phyloP scores from a whole-genome alignment of 92 coral and sea anemone species.

The Phenganax marumi region DNA sequence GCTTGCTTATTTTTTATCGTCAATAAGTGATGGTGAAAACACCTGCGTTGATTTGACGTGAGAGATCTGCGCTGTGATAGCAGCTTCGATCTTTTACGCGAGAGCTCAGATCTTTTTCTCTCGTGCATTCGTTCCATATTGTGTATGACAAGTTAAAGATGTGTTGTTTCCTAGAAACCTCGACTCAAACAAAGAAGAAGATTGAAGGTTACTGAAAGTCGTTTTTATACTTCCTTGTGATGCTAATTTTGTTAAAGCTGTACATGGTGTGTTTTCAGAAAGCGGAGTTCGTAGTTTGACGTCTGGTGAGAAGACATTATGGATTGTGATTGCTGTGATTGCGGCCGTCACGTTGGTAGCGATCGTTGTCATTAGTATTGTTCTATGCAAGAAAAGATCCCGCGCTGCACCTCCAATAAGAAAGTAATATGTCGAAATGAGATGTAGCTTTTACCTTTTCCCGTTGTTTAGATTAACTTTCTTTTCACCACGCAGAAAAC shows the following conservation, averaged over 20 bases:
- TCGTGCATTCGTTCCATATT: too few relatives aligned
- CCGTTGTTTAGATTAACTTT: not conserved
- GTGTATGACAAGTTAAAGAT: too few relatives aligned
- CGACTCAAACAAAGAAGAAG: not conserved
- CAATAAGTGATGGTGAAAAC: too few relatives aligned
- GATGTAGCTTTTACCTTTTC: too few relatives aligned
- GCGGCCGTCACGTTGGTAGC: constrained; percentile 88
- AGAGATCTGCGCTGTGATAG: too few relatives aligned
- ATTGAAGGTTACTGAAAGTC: not conserved
- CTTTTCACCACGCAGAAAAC: constrained; percentile 21
- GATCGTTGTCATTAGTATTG: constrained; percentile 84
- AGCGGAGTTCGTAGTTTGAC: constrained; percentile 39
- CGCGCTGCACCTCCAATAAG: constrained; percentile 47
- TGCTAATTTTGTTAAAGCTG: not conserved
- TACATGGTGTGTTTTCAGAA: constrained; percentile 25
- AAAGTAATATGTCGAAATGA: not conserved
- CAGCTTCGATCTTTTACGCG: too few relatives aligned
- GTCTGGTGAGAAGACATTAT: constrained; percentile 78
- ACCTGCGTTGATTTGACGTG: too few relatives aligned
- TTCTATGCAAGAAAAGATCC: constrained; percentile 90
- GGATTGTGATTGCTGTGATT: constrained; percentile 94
- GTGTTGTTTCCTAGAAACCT: not conserved
- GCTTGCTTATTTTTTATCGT: too few relatives aligned
- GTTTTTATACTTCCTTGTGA: not conserved
- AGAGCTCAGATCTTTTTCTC: too few relatives aligned